Evolutionary conservation across 2,113 vertebrate genomes (phyloP), one percentile per base, ranked within the genome.

Genomic region (Corythoichthys intestinalis): DNA sequence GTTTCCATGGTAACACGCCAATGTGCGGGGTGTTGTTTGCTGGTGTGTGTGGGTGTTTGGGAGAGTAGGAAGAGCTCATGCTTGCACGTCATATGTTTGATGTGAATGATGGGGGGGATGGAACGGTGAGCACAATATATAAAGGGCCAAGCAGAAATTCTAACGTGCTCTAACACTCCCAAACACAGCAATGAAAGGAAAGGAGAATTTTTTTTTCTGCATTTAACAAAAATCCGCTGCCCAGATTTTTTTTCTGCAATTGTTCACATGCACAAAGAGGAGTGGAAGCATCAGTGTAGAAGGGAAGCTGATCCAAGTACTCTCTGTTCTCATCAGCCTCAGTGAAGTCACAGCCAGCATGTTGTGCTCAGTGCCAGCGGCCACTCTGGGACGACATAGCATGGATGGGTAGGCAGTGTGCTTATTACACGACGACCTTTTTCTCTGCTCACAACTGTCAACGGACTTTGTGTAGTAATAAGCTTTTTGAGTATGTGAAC

Each of bases 1-100:
- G 88, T 93, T 91, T 70, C 91, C 76, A 91, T 89, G 86, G 89
- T 83, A 75, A 90, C 89, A 57, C 74, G 64, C 76, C 71, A 83
- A 73, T 53, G 85, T 66, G 76, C 66, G 39, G 73, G 68, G 70
- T 66, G 83, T 59, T 76, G 50, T 74, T 56, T 60, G 44, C 79
- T 59, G 74, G 72, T 72, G 83, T 73, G 64, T 59, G 85, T 82
- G 80, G 72, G 68, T 64, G 56, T 34, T 37, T 58, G 66, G 69
- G 41, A 11, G 67, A 76, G 70, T 56, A 76, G 74, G 78, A 78
- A 72, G 66, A 63, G 77, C 65, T 69, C 37, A 15, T 63, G 67
- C 66, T 41, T 69, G 78, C 78, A 71, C 81, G 76, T 77, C 35
- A 4, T 70, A 52, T 68, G 61, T 76, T 48, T 53, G 28, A 12